A percentile compares a stretch with the other conserved stretches of the same genome.
These are phyloP conservation scores for Ascidia mentula DNA, from an alignment of 23 tunicate genomes.

Conservation along the genomic window DNA sequence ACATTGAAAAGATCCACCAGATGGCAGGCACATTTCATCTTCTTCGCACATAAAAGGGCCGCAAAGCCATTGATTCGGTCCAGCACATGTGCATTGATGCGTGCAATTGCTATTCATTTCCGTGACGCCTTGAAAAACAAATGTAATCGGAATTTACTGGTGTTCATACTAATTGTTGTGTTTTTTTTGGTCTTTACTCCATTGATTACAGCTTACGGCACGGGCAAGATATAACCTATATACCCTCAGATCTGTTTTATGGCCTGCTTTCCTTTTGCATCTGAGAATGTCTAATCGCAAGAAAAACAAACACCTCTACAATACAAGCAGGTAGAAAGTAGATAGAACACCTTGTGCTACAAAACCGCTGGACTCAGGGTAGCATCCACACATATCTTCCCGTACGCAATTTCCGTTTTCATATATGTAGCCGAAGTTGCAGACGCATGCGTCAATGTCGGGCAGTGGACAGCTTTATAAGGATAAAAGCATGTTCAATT, in stretches of 20 bases:
- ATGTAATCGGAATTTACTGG: too few relatives aligned
- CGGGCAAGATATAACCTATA: too few relatives aligned
- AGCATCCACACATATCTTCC: neutral
- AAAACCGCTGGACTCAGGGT: neutral
- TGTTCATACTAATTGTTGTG: too few relatives aligned
- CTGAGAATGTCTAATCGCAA: too few relatives aligned
- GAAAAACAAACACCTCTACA: too few relatives aligned
- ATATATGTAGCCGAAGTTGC: neutral
- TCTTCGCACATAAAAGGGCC: neutral
- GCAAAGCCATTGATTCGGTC: neutral
- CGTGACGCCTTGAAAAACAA: neutral
- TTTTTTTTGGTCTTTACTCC: too few relatives aligned
- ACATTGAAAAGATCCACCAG: neutral
- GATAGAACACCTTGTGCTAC: neutral
- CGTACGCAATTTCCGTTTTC: slow-evolving; percentile 6
- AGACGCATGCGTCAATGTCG: neutral
- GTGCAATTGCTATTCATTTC: neutral
- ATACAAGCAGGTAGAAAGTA: neutral
- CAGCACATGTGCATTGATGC: neutral
- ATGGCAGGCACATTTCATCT: neutral
- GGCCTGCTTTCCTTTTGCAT: too few relatives aligned
- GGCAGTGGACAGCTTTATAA: neutral
- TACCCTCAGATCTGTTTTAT: too few relatives aligned
- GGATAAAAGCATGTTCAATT: too few relatives aligned
- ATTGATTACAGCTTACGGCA: too few relatives aligned